Evolutionary conservation across 2,888 invertebrate genomes (phyloP).

Genomic region (Eledone cirrhosa): DNA sequence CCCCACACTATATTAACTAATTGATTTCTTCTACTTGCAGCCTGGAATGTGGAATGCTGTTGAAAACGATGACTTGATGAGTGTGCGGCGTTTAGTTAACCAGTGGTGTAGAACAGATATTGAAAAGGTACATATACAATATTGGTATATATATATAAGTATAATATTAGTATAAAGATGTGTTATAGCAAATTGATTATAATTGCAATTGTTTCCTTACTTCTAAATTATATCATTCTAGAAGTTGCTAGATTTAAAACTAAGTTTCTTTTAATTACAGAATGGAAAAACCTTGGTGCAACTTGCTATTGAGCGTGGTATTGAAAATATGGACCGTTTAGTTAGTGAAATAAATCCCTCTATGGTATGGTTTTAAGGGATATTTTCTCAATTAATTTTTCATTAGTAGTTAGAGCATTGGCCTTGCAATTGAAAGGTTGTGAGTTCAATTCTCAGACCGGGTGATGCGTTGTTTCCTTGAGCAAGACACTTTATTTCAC

Average conservation of each 20-base stretch:
- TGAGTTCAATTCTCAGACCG: no score
- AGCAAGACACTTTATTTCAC: no score
- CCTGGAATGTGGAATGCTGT: slow-evolving; percentile 62
- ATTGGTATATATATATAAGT: no score
- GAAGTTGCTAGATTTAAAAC: no score
- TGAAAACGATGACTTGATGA: slow-evolving; percentile 53
- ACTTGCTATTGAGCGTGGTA: slow-evolving; percentile 53
- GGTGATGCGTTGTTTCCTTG: no score
- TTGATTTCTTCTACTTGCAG: slow-evolving; percentile 39
- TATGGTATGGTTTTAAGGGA: slow-evolving; percentile 47
- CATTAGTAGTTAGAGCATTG: no score
- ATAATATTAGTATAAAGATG: no score
- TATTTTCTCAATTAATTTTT: no score
- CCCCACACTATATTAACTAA: no score
- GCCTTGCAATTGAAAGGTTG: no score
- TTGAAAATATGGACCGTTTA: slow-evolving; percentile 58
- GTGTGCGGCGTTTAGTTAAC: slow-evolving; percentile 56
- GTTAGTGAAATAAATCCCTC: slow-evolving; percentile 57
- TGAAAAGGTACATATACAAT: slow-evolving; percentile 43
- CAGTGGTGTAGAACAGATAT: slow-evolving; percentile 60
- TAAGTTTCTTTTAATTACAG: slow-evolving; percentile 36
- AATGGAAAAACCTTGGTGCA: slow-evolving; percentile 52
- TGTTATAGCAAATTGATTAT: background rate
- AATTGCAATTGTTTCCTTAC: no score
- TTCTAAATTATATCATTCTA: no score